Evolutionary conservation across 2,797 vertebrate species (phyloP).

Genomic region (Oryzias sinensis): DNA sequence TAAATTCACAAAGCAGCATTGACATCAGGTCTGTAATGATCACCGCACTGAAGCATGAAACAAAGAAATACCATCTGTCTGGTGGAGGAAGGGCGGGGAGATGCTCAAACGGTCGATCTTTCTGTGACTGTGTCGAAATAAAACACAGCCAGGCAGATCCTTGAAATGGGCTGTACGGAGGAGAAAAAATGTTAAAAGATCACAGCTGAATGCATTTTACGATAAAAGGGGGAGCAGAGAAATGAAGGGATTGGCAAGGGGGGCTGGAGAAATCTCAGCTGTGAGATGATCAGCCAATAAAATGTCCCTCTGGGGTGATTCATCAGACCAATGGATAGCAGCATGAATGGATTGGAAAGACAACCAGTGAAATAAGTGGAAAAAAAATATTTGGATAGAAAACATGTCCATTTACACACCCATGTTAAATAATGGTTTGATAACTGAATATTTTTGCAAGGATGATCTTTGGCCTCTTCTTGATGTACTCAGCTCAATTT

Average conservation of each 20-base stretch:
- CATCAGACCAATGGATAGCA: slow-evolving; percentile 58
- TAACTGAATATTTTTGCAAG: too few species aligned
- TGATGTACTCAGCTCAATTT: too few species aligned
- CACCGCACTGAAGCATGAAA: slow-evolving; percentile 70
- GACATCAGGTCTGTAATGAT: slow-evolving; percentile 70
- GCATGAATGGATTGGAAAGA: slow-evolving; percentile 46
- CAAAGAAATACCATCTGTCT: slow-evolving; percentile 59
- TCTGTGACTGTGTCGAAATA: slow-evolving; percentile 62
- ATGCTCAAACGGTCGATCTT: slow-evolving; percentile 44
- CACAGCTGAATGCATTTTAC: slow-evolving; percentile 75
- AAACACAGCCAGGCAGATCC: slow-evolving; percentile 69
- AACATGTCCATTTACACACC: slow-evolving; percentile 17
- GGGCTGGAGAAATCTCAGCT: slow-evolving; percentile 58
- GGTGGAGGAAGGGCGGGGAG: slow-evolving; percentile 63
- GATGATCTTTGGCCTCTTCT: too few species aligned
- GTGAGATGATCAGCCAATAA: slow-evolving; percentile 69
- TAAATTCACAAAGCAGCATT: slow-evolving; percentile 62
- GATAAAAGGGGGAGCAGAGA: slow-evolving; percentile 69
- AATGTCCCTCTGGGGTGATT: slow-evolving; percentile 67
- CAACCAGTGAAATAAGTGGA: slow-evolving; percentile 9
- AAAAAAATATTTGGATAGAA: slow-evolving; percentile 4
- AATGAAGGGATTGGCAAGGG: slow-evolving; percentile 42
- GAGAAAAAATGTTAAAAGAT: slow-evolving; percentile 49
- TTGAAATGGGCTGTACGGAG: slow-evolving; percentile 55
- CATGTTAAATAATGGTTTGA: not conserved